phyloP scores from a whole-genome alignment of 1,140 invertebrate species.

The Brachionus koreanus region DNA sequence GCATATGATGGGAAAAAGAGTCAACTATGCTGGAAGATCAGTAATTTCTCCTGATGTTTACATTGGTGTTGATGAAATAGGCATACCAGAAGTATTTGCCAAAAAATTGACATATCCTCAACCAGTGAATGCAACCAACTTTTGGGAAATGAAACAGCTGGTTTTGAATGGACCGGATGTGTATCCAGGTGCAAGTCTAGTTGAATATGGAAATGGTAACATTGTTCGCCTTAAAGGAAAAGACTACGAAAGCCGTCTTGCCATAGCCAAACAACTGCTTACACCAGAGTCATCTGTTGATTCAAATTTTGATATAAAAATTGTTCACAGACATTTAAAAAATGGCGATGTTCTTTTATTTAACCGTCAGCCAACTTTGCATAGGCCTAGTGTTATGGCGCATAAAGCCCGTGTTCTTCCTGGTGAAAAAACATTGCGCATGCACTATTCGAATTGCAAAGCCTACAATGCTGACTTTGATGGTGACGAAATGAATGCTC shows the following conservation, averaged over 20 bases:
- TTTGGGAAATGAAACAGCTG: constrained; percentile 73
- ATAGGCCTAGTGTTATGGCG: constrained; percentile 96
- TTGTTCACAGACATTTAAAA: constrained; percentile 82
- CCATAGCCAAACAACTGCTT: constrained; percentile 73
- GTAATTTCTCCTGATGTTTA: constrained; percentile 98
- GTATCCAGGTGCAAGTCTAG: constrained; percentile 72
- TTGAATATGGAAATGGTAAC: constrained; percentile 49
- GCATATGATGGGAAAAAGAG: constrained; percentile 99
- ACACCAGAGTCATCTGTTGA: constrained; percentile 62
- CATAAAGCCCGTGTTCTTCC: constrained; percentile 85
- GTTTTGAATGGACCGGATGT: constrained; percentile 83
- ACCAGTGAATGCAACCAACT: constrained; percentile 86
- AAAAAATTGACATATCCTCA: constrained; percentile 85
- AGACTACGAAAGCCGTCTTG: constrained; percentile 63
- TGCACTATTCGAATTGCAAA: constrained; percentile 99
- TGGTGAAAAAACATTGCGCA: constrained; percentile 84
- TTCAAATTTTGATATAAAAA: constrained; percentile 39
- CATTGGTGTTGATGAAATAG: constrained; percentile 91
- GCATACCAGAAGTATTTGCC: constrained; percentile 92
- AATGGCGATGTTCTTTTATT: constrained; percentile 89
- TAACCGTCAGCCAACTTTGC: constrained; percentile 94
- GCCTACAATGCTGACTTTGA: constrained; percentile 99
- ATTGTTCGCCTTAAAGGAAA: constrained; percentile 45
- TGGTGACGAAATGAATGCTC: constrained; percentile 98
- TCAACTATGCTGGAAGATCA: constrained; percentile 91